phyloP scores from a whole-genome alignment of 2,888 invertebrate species.

The Pandemis cinnamomeana region DNA sequence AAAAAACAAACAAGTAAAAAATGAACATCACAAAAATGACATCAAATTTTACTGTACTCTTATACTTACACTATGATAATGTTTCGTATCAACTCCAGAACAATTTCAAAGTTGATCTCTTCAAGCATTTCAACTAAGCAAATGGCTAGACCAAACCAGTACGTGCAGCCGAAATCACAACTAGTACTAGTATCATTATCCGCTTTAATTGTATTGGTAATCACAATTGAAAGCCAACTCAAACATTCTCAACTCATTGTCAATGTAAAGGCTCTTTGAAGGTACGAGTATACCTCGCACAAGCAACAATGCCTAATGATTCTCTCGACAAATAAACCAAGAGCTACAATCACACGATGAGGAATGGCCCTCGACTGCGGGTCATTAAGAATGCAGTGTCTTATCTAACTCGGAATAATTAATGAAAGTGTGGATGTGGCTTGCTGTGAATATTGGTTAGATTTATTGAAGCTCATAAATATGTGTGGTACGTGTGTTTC shows the following conservation, averaged over 20 bases:
- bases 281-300: constrained; percentile 45
- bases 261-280: constrained; percentile 38
- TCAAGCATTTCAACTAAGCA: no score
- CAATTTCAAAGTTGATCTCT: no score
- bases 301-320: constrained; percentile 64
- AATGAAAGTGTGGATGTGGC: constrained; percentile 79
- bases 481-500: constrained; percentile 9
- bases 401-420: constrained; percentile 83
- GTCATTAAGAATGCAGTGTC: constrained; percentile 82
- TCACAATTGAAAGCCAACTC: constrained; percentile 29
- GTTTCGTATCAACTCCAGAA: no score
- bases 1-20: no score
- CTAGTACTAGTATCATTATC: neutral
- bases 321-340: constrained; percentile 65
- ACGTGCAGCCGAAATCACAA: neutral
- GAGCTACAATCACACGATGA: constrained; percentile 70
- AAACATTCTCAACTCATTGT: constrained; percentile 42
- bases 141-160: neutral
- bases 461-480: constrained; percentile 37
- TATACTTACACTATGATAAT: no score
- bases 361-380: constrained; percentile 70
- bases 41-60: no score
- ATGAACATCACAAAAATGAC: no score
- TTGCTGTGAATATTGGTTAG: constrained; percentile 64
- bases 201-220: constrained; percentile 33